Evolutionary conservation across 1,140 invertebrate species (phyloP).

Genomic region (Caenorhabditis inopinata): DNA sequence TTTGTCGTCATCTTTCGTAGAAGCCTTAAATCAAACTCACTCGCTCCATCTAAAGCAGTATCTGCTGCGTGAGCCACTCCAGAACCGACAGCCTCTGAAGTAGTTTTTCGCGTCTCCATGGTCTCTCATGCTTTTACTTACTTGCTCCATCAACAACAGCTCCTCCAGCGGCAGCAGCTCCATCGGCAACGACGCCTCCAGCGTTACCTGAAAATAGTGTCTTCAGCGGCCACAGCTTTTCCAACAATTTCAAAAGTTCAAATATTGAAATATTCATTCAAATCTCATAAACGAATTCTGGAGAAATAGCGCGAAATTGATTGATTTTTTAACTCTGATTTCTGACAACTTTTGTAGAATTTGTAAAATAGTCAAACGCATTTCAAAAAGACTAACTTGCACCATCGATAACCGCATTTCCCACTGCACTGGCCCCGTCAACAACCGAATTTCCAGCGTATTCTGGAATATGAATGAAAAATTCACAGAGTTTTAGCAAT

Average conservation of each 20-base stretch:
- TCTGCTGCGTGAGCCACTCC: background rate
- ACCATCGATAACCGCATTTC: background rate
- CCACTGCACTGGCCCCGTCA: background rate
- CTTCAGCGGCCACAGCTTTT: background rate
- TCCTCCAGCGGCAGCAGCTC: background rate
- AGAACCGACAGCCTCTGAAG: background rate
- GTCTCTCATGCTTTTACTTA: background rate
- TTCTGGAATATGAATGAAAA: too few relatives aligned
- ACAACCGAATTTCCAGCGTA: background rate
- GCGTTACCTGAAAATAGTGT: background rate
- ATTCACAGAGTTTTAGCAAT: too few relatives aligned
- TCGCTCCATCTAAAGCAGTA: background rate
- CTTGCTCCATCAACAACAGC: conserved; percentile 18
- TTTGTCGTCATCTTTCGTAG: too few relatives aligned
- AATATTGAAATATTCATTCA: too few relatives aligned
- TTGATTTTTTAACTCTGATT: too few relatives aligned
- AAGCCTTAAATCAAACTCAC: background rate
- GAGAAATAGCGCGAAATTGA: too few relatives aligned
- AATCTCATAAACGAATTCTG: too few relatives aligned
- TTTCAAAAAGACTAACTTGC: background rate
- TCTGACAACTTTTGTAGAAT: background rate
- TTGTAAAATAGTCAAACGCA: background rate
- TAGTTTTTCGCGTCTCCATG: too few relatives aligned
- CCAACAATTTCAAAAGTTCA: too few relatives aligned
- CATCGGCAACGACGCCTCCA: conserved; percentile 18